These are phyloP conservation scores for Aspiorhynchus laticeps DNA, from an alignment of 2,113 vertebrate species.

Conservation along the genomic window DNA sequence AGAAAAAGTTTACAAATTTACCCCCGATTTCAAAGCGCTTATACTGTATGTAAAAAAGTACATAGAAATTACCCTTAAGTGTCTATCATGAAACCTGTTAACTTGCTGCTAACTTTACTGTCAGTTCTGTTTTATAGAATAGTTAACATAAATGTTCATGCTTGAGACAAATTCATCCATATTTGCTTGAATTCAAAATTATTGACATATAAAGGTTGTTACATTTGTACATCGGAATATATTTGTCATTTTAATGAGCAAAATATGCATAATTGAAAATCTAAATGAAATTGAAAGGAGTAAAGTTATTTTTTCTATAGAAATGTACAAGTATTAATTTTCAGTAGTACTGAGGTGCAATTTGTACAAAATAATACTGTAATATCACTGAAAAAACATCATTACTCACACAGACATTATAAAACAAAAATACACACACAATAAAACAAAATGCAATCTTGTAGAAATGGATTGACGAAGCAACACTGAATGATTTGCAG, in stretches of 20 bases:
- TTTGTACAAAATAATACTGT: background rate
- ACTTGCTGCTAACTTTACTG: background rate
- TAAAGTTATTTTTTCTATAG: background rate
- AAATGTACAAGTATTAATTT: background rate
- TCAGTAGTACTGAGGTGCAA: background rate
- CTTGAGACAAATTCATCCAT: background rate
- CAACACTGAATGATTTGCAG: background rate
- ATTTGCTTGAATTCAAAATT: background rate
- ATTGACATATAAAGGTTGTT: background rate
- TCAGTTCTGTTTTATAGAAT: background rate
- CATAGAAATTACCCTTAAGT: background rate
- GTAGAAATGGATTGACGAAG: constrained; percentile 6
- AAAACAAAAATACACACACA: background rate
- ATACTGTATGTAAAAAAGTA: background rate
- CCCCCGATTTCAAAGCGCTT: background rate
- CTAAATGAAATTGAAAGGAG: background rate
- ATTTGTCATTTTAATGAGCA: background rate
- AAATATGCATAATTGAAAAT: background rate
- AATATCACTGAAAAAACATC: background rate
- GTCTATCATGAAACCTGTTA: background rate
- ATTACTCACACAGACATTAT: background rate
- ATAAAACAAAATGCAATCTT: background rate
- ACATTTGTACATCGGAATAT: background rate
- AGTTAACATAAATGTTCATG: background rate
- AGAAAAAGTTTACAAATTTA: background rate